Percentiles rank a stretch among this genome's conserved stretches.
Evolutionary conservation across 23 tunicate genomes (phyloP).

Genomic region (Halocynthia aurantium): DNA sequence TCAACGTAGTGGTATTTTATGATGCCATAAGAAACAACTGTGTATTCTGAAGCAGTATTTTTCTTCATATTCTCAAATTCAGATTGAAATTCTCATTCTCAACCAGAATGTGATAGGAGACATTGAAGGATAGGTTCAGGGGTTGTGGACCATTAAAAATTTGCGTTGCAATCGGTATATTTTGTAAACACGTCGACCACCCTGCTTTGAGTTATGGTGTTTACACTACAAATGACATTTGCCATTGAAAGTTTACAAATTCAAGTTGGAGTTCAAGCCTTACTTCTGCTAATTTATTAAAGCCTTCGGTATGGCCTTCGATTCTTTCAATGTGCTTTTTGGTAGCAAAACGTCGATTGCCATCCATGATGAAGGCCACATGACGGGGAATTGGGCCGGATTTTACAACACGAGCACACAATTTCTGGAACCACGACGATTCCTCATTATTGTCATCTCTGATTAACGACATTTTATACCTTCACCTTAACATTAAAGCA

Average conservation of each 20-base stretch:
- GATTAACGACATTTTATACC: conserved; percentile 31
- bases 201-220: no score
- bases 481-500: no score
- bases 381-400: conserved; percentile 81
- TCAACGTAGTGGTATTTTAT: no score
- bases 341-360: conserved; percentile 90
- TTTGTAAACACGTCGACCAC: no score
- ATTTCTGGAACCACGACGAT: conserved; percentile 43
- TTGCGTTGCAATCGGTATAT: no score
- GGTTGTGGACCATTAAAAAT: no score
- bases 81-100: no score
- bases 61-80: no score
- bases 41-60: no score
- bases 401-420: conserved; percentile 27
- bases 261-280: neutral
- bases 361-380: conserved; percentile 99
- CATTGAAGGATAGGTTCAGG: no score
- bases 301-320: conserved; percentile 90
- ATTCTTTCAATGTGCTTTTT: conserved; percentile 64
- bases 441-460: conserved; percentile 23
- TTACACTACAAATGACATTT: neutral
- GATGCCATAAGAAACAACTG: no score
- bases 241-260: neutral
- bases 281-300: conserved; percentile 88
- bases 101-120: no score